Evolutionary conservation across 2,113 vertebrate genomes (phyloP).

Genomic region (Sphyrna mokarran): DNA sequence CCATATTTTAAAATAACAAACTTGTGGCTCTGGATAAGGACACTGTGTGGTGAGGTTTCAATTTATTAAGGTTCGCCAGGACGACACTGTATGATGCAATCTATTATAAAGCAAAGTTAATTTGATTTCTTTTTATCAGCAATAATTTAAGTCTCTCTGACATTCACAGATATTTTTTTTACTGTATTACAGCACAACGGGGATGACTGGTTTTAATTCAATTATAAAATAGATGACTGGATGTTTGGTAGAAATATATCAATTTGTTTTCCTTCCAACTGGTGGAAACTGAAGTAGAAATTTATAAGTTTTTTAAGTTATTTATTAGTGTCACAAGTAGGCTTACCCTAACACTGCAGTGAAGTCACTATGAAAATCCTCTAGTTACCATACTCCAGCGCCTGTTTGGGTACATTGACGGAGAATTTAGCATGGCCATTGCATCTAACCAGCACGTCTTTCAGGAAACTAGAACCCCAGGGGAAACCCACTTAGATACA

Average conservation of each 20-base stretch:
- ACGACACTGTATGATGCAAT: not conserved
- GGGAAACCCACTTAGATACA: no score
- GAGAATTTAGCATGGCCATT: no score
- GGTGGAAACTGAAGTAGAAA: not conserved
- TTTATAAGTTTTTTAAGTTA: not conserved
- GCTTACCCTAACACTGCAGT: no score
- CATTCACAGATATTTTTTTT: not conserved
- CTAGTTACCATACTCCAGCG: no score
- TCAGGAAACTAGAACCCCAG: no score
- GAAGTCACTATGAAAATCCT: no score
- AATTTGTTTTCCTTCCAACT: not conserved
- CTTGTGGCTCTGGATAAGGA: not conserved
- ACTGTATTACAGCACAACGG: not conserved
- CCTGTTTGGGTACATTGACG: no score
- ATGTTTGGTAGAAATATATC: not conserved
- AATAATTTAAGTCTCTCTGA: conserved; percentile 1
- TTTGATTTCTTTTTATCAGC: not conserved
- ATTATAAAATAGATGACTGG: not conserved
- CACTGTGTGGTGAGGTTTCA: not conserved
- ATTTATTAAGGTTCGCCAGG: not conserved
- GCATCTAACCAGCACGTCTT: no score
- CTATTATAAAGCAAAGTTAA: not conserved
- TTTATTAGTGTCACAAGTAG: no score
- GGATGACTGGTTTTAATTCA: not conserved
- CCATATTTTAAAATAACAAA: conserved; percentile 19